Base-by-base conservation (phyloP, 35 echinoderm and acorn worm genomes). In the Apostichopus japonicus region DNA sequence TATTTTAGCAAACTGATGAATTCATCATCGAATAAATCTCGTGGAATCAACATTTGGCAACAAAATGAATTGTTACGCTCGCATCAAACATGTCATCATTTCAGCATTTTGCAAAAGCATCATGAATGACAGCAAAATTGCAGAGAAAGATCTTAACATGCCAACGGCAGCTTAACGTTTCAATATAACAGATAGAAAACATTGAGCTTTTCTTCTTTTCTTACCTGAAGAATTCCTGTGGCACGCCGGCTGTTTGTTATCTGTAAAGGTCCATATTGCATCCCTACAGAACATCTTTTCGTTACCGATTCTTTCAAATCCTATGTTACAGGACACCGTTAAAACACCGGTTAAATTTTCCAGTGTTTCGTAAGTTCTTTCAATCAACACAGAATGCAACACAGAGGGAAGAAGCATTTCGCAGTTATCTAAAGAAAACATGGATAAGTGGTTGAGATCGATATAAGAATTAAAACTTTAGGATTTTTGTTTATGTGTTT, bases 371-470 rank as follows among this genome's bases (percentile, higher is more conserved):
- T 84, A 84, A 9, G 15, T 5, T 84, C 51, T 84, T 57, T 84
- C 81, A 15, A 59, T 84, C 17, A 84, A 23, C 10, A 84, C 17
- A n/a, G 54, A 55, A 51, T 84, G 81, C 17, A 84, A 84, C 22
- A 58, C 54, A 53, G 56, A 23, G 5, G 81, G 81, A 6, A 84
- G 81, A 84, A 58, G 56, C 81, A 57, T 84, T 84, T 84, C 81
- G 61, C 81, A 84, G 0, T 55, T 84, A 84, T 57, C 81, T 84
- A 54, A 22, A 58, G 71, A 75, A 19, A 19, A 75, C 1, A 44
- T 44, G 71, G n/a, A 75, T 13, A 61, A 61, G 13, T 61, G 8
- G 13, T 61, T 61, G 57, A 61, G 1, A 61, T 61, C 57, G 7
- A 61, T 10, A 61, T 61, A 10, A 10, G 13, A 61, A 61, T 61